Base-by-base conservation (phyloP, 1,140 invertebrate genomes). In the Micrasema longulum region DNA sequence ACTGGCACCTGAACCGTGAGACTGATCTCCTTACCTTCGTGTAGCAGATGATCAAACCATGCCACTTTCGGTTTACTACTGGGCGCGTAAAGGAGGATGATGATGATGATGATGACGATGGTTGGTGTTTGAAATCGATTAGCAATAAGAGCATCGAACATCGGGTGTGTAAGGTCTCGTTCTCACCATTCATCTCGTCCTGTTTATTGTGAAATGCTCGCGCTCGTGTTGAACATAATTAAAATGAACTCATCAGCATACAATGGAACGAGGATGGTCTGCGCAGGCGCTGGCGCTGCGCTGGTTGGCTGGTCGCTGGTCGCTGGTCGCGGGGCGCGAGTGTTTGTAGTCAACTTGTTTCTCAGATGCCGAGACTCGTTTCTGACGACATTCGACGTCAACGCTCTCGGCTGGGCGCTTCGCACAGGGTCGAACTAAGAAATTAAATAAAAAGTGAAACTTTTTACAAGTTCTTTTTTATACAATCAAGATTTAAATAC, bases 341-440 rank as follows among this genome's bases (percentile, higher is more conserved):
- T 53, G 50, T 9, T 60, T 63, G 60, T 60, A 63, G 67, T 31
- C 66, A 68, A 43, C 36, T 55, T 62, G 67, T 43, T 57, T 31
- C 57, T 23, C 38, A 38, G 57, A 63, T 63, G 53, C 53, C 57
- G 20, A 36, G 23, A 63, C 57, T 45, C 57, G 53, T 73, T 60
- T 69, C 65, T 67, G 68, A 66, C 69, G 72, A 74, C 72, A 70
- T 71, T 50, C 69, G 41, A 62, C 68, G 72, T 74, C 72, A 70
- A 74, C 72, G 72, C 68, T 74, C 72, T 64, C 68, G 64, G 72
- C 68, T 70, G 68, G 72, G 69, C 23, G 36, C 22, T 23, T 45
- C 23, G 62, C n/a, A n/a, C 68, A 69, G 72, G 57, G 1, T n/a
- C 31, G 65, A 69, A 73, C 38, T 53, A n/a, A n/a, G n/a, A n/a